phyloP scores from a whole-genome alignment of 30 jellyfish, hydroid and myxozoan genomes.

The Sanderia malayensis region DNA sequence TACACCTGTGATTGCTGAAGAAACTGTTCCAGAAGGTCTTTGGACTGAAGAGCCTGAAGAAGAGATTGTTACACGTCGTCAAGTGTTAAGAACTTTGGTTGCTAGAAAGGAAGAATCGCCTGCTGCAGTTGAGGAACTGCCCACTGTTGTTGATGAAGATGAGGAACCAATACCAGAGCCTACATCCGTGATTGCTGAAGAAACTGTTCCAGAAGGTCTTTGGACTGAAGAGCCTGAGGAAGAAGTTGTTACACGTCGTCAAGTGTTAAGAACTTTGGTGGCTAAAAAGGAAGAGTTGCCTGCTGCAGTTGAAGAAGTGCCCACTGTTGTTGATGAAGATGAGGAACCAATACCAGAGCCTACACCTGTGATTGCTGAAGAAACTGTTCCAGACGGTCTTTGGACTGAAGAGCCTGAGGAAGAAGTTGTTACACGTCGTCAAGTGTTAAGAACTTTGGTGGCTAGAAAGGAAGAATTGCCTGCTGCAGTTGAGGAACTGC shows the following conservation, averaged over 20 bases:
- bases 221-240: neutral
- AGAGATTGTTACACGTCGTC: neutral
- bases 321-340: neutral
- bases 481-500: no score
- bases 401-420: neutral
- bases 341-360: neutral
- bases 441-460: no score
- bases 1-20: neutral
- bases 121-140: neutral
- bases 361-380: constrained; percentile 14
- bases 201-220: constrained; percentile 16
- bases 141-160: neutral
- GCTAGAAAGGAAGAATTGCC: no score
- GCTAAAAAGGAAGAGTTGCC: neutral
- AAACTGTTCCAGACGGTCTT: constrained; percentile 16
- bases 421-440: neutral
- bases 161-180: neutral
- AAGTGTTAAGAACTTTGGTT: neutral
- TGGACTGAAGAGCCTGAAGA: neutral
- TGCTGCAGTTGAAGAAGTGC: neutral
- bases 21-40: neutral
- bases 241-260: neutral
- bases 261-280: neutral
- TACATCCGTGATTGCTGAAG: constrained; percentile 14
- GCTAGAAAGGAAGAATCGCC: neutral